Evolutionary conservation across 2,797 vertebrate genomes (phyloP).

Genomic region (Melanotaenia nigrans): DNA sequence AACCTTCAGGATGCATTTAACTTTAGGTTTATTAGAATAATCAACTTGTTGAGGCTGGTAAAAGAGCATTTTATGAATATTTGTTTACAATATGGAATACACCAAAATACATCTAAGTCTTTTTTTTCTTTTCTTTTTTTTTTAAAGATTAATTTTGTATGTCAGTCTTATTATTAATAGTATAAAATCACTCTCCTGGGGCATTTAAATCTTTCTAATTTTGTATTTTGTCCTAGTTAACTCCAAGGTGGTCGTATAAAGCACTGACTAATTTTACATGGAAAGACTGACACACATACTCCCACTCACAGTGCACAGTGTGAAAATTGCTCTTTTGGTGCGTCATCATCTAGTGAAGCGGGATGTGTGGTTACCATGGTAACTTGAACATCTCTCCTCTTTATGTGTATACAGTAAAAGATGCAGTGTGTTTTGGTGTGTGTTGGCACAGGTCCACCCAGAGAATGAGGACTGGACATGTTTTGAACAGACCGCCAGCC

Average conservation of each 20-base stretch:
- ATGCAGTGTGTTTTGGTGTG: slow-evolving; percentile 12
- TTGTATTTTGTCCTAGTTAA: slow-evolving; percentile 1
- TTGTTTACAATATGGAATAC: background rate
- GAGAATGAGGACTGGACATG: slow-evolving; percentile 99
- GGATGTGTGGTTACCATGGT: slow-evolving; percentile 61
- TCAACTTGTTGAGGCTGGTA: background rate
- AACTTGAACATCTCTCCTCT: slow-evolving; percentile 23
- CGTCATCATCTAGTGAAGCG: slow-evolving; percentile 43
- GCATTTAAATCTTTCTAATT: background rate
- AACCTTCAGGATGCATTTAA: slow-evolving; percentile 4
- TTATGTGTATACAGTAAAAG: slow-evolving; percentile 32
- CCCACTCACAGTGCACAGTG: slow-evolving; percentile 35
- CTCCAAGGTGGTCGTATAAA: slow-evolving; percentile 19
- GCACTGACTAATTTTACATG: slow-evolving; percentile 36
- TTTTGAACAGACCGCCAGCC: slow-evolving; percentile 95
- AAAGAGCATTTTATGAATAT: background rate
- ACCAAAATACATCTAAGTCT: background rate
- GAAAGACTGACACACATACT: slow-evolving; percentile 39
- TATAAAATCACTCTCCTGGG: background rate
- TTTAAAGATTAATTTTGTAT: too few relatives aligned
- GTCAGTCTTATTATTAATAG: background rate
- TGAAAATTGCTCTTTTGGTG: slow-evolving; percentile 40
- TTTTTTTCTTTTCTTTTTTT: background rate
- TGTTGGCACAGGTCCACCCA: slow-evolving; percentile 88
- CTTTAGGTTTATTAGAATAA: background rate